Percentiles rank a stretch among this genome's conserved stretches.
Evolutionary conservation across 2,888 invertebrate species (phyloP).

Genomic region (Oscheius sp.): DNA sequence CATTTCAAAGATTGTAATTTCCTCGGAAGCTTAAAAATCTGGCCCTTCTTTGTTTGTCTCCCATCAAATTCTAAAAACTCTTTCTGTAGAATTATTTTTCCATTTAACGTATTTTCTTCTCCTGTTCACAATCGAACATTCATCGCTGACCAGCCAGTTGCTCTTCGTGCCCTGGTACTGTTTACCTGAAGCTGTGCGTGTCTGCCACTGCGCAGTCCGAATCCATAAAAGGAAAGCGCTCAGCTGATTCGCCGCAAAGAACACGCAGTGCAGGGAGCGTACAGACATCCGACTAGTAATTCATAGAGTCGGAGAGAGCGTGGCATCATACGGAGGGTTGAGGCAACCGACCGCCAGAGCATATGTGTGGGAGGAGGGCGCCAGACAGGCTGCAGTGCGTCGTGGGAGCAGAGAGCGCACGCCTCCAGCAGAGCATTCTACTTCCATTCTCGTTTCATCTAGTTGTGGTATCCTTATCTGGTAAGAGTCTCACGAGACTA

Average conservation of each 20-base stretch:
- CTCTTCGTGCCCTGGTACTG: not conserved
- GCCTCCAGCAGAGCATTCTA: conserved; percentile 25
- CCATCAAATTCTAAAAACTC: too few relatives aligned
- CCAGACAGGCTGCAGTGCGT: conserved; percentile 12
- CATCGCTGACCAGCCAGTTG: too few relatives aligned
- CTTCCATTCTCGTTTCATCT: too few relatives aligned
- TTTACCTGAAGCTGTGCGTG: conserved; percentile 6
- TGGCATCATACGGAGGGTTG: not conserved
- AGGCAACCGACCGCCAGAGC: not conserved
- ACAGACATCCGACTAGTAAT: conserved; percentile 7
- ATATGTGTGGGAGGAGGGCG: conserved; percentile 5
- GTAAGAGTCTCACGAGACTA: too few relatives aligned
- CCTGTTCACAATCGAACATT: too few relatives aligned
- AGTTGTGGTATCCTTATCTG: too few relatives aligned
- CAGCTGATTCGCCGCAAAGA: conserved; percentile 27
- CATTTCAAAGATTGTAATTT: too few relatives aligned
- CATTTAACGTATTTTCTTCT: too few relatives aligned
- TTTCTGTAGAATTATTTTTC: too few relatives aligned
- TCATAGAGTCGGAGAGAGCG: conserved; percentile 6
- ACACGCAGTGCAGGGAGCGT: conserved; percentile 17
- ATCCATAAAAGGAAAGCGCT: conserved; percentile 28
- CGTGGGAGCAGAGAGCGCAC: conserved; percentile 29
- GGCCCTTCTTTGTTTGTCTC: not conserved
- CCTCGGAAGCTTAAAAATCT: not conserved
- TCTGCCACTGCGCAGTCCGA: conserved; percentile 5